Conservation (phyloP, 2,797 vertebrate genomes). For the Pelochelys cantorii region DNA sequence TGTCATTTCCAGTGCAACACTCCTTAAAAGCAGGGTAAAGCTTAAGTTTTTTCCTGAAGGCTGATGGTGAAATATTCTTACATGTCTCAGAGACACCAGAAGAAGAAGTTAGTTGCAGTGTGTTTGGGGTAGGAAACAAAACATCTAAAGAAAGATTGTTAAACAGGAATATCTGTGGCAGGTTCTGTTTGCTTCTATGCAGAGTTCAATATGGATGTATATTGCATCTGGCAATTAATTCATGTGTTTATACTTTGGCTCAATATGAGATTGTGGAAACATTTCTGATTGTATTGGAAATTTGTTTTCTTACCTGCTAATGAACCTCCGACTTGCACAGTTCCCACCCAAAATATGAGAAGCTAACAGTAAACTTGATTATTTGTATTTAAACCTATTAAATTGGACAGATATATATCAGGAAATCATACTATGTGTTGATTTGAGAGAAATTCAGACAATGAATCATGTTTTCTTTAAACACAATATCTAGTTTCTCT, state of each 20-base stretch:
- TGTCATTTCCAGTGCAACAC: background rate
- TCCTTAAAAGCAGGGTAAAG: background rate
- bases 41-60: background rate
- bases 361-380: conserved; percentile 65
- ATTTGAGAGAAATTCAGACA: conserved; percentile 55
- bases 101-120: background rate
- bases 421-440: conserved; percentile 31
- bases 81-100: background rate
- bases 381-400: conserved; percentile 66
- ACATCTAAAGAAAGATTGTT: background rate
- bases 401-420: conserved; percentile 61
- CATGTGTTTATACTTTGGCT: rapidly evolving
- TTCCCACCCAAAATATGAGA: background rate
- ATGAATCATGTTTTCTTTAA: conserved; percentile 76
- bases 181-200: background rate
- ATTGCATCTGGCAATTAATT: background rate
- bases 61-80: background rate
- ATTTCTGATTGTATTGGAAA: background rate
- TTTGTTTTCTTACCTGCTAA: background rate
- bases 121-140: background rate
- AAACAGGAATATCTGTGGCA: background rate
- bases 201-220: background rate
- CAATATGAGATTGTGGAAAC: background rate
- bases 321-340: background rate
- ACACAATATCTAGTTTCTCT: conserved; percentile 68